phyloP scores from a whole-genome alignment of 2,113 vertebrate genomes.

The Puma concolor region DNA sequence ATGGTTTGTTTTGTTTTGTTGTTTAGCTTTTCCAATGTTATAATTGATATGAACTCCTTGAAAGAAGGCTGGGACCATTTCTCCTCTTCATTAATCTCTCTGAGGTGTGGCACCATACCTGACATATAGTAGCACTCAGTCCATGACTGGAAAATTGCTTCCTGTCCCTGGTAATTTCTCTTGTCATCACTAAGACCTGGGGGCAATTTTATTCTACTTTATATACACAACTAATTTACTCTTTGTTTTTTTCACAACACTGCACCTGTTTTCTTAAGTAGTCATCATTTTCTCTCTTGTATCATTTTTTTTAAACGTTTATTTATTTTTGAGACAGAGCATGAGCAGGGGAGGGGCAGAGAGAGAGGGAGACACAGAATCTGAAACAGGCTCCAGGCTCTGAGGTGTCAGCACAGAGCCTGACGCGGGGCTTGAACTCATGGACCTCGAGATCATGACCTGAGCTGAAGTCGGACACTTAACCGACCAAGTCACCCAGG shows the following conservation, averaged over 20 bases:
- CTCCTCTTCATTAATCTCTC: neutral
- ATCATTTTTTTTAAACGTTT: neutral
- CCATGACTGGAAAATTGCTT: neutral
- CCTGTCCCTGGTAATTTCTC: neutral
- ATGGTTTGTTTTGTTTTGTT: neutral
- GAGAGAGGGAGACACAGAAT: too few species aligned
- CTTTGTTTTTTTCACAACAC: neutral
- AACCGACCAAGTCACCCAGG: too few species aligned
- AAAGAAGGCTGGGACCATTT: neutral
- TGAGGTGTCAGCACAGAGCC: too few species aligned
- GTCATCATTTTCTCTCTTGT: neutral
- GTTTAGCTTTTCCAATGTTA: neutral
- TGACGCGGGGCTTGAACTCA: too few species aligned
- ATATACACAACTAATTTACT: neutral
- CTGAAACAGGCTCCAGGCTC: too few species aligned
- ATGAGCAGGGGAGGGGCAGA: too few species aligned
- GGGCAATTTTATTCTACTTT: conserved; percentile 29
- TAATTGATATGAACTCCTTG: neutral
- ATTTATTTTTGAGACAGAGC: too few species aligned
- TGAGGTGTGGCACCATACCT: neutral
- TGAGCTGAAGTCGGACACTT: too few species aligned
- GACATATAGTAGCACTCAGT: neutral
- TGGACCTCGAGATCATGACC: too few species aligned
- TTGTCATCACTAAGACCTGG: neutral
- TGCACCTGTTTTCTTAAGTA: neutral